Conservation (phyloP, 2,888 invertebrate species). For the Oscheius sp. region DNA sequence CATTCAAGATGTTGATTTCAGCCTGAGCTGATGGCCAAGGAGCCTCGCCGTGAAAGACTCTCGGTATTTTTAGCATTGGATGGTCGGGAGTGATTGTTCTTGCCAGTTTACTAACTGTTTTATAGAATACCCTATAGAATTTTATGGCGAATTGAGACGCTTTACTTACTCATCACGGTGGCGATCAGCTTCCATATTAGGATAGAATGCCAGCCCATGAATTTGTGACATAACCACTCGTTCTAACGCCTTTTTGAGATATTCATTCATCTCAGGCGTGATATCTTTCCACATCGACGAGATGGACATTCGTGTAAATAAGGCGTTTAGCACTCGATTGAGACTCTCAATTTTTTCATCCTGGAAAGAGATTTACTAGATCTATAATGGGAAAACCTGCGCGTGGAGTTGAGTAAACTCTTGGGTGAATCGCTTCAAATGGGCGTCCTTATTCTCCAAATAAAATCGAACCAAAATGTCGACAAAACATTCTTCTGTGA, state of each 20-base stretch:
- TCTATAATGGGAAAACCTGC: too few relatives aligned
- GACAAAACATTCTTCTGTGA: conserved; percentile 63
- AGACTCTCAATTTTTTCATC: conserved; percentile 79
- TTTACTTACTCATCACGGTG: conserved; percentile 84
- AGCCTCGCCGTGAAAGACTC: conserved; percentile 85
- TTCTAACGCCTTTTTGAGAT: conserved; percentile 85
- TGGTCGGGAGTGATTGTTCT: conserved; percentile 82
- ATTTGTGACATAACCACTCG: conserved; percentile 86
- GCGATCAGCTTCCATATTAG: conserved; percentile 94
- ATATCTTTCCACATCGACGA: conserved; percentile 34
- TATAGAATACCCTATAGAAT: conserved; percentile 80
- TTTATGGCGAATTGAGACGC: neutral
- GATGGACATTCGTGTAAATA: conserved; percentile 71
- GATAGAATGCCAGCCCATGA: conserved; percentile 91
- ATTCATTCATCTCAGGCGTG: conserved; percentile 61
- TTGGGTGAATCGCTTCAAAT: conserved; percentile 80
- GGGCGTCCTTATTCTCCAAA: conserved; percentile 77
- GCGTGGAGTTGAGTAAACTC: conserved; percentile 83
- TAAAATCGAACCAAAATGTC: conserved; percentile 62
- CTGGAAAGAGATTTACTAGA: conserved; percentile 18
- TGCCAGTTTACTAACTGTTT: conserved; percentile 86
- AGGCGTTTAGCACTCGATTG: conserved; percentile 79
- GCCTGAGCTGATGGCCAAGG: conserved; percentile 95
- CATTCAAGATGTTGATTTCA: conserved; percentile 85
- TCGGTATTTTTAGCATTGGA: conserved; percentile 83